Evolutionary conservation across 2,888 invertebrate genomes (phyloP).

Genomic region (Caenorhabditis plicata): DNA sequence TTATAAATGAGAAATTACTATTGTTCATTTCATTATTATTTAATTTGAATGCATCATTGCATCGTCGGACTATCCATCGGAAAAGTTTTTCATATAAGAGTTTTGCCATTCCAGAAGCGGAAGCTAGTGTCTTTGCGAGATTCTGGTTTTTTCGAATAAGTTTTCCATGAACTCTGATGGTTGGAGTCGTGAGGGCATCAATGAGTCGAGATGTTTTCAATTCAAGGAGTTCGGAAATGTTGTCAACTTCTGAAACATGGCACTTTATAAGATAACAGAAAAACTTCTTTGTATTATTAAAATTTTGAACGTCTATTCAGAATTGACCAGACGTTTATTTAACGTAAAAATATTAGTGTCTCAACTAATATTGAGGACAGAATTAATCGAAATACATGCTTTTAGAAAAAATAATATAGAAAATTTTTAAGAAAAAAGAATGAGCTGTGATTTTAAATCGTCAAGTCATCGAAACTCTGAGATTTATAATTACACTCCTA

Average conservation of each 20-base stretch:
- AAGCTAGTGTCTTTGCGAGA: slow-evolving; percentile 65
- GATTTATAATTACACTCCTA: too few relatives aligned
- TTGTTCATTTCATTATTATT: slow-evolving; percentile 12
- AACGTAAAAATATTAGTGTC: too few relatives aligned
- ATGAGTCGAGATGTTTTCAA: slow-evolving; percentile 54
- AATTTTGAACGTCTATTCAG: too few relatives aligned
- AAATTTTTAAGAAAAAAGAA: too few relatives aligned
- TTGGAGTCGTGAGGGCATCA: slow-evolving; percentile 68
- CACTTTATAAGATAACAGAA: too few relatives aligned
- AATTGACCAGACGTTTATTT: too few relatives aligned
- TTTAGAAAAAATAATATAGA: too few relatives aligned
- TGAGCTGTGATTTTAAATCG: too few relatives aligned
- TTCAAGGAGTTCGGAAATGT: slow-evolving; percentile 49
- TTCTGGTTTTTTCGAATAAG: slow-evolving; percentile 69
- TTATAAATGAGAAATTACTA: not conserved
- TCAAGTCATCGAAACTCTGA: too few relatives aligned
- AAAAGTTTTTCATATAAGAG: slow-evolving; percentile 60
- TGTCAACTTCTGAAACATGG: slow-evolving; percentile 54
- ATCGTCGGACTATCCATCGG: slow-evolving; percentile 55
- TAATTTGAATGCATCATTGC: slow-evolving; percentile 44
- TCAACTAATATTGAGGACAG: too few relatives aligned
- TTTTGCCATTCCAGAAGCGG: slow-evolving; percentile 59
- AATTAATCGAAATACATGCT: too few relatives aligned
- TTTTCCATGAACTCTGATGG: slow-evolving; percentile 68
- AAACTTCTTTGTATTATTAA: too few relatives aligned